Base-by-base conservation (phyloP, 2,888 invertebrate genomes). In the Coelinius sp. region DNA sequence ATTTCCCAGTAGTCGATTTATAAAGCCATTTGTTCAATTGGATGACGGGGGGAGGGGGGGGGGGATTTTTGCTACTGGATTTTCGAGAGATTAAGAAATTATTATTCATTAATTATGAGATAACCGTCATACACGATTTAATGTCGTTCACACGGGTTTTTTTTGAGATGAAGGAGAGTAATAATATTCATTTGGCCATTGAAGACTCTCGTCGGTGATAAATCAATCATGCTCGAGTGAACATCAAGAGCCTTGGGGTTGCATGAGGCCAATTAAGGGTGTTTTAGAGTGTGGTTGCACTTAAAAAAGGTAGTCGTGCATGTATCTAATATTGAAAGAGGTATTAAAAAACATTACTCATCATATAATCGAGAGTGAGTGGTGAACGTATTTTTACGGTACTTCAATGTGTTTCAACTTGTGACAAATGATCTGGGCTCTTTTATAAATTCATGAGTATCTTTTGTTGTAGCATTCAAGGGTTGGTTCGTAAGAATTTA, bases 261-360 rank as follows among this genome's bases (percentile, higher is more conserved):
- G 52, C 41, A 56, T 41, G 41, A 78, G 77, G 82, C 87, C 87
- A 87, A 88, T 87, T 87, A 88, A 87, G 87, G 86, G 85, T 87
- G 86, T 87, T 87, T 87, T 87, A 81, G 85, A 88, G 86, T 87
- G 53, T 41, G 82, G 83, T 78, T 85, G 84, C 84, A 81, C 80
- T 81, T 79, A 69, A 67, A 68, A 77, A 73, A 38, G 70, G 27
- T 63, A 68, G 59, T 65, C 69, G 68, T 31, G 69, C 74, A 74
- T 56, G 27, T 76, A 68, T 59, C 67, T 67, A 70, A 70, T 72
- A 73, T 63, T 65, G 44, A 24, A 70, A 77, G 82, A 82, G 84
- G 82, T 86, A 87, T 87, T 87, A 87, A 86, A 88, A 87, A 88
- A 85, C 88, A 87, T 88, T 88, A 88, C 87, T 87, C 88, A 88